Percentiles rank a stretch among this genome's conserved stretches.
Evolutionary conservation across 2,888 invertebrate genomes (phyloP).

Genomic region (Nymphalis urticae): DNA sequence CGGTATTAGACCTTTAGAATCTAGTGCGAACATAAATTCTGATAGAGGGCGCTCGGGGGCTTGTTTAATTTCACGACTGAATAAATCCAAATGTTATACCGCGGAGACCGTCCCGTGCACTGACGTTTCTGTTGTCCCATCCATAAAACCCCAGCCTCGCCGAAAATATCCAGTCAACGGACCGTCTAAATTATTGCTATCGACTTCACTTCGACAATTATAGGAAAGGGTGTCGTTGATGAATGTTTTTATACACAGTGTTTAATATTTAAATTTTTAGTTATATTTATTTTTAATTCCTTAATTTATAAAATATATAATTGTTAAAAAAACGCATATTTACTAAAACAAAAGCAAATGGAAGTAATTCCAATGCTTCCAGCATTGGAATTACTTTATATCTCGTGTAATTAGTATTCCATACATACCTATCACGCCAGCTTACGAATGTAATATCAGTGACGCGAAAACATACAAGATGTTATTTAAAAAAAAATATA

Average conservation of each 20-base stretch:
- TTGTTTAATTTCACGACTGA: conserved; percentile 80
- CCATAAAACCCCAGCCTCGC: conserved; percentile 61
- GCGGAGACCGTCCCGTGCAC: conserved; percentile 52
- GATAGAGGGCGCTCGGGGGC: conserved; percentile 71
- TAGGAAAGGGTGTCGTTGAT: not conserved
- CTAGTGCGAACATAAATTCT: conserved; percentile 79
- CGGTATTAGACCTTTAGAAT: conserved; percentile 63
- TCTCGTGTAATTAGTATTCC: no score
- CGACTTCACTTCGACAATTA: conserved; percentile 23
- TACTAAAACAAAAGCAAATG: no score
- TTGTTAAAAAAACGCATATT: no score
- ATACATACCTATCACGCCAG: no score
- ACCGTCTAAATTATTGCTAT: conserved; percentile 25
- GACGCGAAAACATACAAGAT: no score
- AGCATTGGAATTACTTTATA: no score
- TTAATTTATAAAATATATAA: no score
- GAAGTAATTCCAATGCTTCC: no score
- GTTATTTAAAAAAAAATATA: no score
- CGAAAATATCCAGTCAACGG: conserved; percentile 43
- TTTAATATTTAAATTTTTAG: no score
- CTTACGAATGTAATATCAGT: no score
- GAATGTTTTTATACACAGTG: not conserved
- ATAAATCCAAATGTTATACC: conserved; percentile 78
- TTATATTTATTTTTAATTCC: not conserved
- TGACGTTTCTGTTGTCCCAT: conserved; percentile 62